phyloP scores from a whole-genome alignment of 1,140 invertebrate genomes.

The Diprion similis region DNA sequence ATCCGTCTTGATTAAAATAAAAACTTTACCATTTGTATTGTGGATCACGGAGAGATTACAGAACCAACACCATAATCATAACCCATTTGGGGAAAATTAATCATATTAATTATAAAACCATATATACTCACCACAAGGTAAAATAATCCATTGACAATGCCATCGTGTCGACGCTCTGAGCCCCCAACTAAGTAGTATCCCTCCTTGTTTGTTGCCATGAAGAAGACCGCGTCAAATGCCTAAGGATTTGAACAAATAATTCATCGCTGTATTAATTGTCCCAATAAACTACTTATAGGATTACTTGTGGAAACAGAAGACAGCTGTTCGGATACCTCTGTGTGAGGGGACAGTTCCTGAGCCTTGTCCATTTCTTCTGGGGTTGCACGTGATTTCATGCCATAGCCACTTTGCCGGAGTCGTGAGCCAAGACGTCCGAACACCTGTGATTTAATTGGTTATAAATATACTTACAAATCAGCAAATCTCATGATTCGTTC shows the following conservation, averaged over 20 bases:
- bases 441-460: not conserved
- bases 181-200: constrained; percentile 64
- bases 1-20: too few relatives aligned
- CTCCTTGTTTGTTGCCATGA: constrained; percentile 61
- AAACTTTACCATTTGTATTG: too few relatives aligned
- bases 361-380: constrained; percentile 65
- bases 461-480: not conserved
- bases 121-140: constrained; percentile 61
- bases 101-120: constrained; percentile 28
- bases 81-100: constrained; percentile 22
- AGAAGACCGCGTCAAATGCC: constrained; percentile 71
- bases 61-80: not conserved
- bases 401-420: constrained; percentile 50
- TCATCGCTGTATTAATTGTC: not conserved
- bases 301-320: not conserved
- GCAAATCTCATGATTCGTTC: not conserved
- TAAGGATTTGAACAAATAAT: constrained; percentile 41
- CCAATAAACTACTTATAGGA: constrained; percentile 12
- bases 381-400: constrained; percentile 51
- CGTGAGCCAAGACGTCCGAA: not conserved
- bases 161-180: constrained; percentile 62
- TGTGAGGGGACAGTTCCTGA: constrained; percentile 66
- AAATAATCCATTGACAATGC: constrained; percentile 65
- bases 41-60: constrained; percentile 29
- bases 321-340: constrained; percentile 57